Evolutionary conservation across 2,113 vertebrate species (phyloP).

Genomic region (Xiphias gladius): DNA sequence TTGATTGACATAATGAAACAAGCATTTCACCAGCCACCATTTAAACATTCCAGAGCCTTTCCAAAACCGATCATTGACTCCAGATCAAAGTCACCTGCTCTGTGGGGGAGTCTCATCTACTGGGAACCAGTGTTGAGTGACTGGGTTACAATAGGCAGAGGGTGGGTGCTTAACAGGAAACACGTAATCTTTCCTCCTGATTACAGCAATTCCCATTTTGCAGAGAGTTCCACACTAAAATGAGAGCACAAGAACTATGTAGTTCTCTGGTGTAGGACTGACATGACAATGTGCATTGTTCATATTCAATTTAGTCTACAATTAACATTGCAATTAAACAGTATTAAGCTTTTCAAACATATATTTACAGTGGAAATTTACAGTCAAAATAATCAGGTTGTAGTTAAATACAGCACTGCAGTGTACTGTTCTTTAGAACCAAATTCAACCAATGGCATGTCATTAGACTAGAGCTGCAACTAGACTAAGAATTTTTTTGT

Average conservation of each 20-base stretch:
- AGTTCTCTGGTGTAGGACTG: not conserved
- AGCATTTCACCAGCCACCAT: constrained; percentile 30
- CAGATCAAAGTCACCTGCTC: constrained; percentile 17
- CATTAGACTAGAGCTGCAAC: no score
- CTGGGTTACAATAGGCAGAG: constrained; percentile 62
- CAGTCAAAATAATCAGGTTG: not conserved
- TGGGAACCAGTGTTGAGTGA: constrained; percentile 61
- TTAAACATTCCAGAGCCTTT: constrained; percentile 19
- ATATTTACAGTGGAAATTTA: not conserved
- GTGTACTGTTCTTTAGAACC: no score
- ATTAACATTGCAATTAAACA: not conserved
- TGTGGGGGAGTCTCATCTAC: constrained; percentile 31
- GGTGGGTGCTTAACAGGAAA: constrained; percentile 67
- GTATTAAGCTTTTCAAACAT: not conserved
- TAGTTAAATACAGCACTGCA: not conserved
- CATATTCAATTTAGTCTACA: not conserved
- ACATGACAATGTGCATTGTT: not conserved
- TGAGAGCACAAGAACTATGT: not conserved
- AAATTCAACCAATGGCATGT: no score
- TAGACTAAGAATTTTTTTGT: no score
- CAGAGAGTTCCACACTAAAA: constrained; percentile 40
- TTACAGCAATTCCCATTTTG: constrained; percentile 33
- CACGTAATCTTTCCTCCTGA: constrained; percentile 52
- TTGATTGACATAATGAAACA: constrained; percentile 24
- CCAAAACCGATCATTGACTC: constrained; percentile 43